A percentile compares a stretch with the other conserved stretches of the same genome.
Conservation (phyloP, 1,140 invertebrate genomes). For the Homalodisca vitripennis region DNA sequence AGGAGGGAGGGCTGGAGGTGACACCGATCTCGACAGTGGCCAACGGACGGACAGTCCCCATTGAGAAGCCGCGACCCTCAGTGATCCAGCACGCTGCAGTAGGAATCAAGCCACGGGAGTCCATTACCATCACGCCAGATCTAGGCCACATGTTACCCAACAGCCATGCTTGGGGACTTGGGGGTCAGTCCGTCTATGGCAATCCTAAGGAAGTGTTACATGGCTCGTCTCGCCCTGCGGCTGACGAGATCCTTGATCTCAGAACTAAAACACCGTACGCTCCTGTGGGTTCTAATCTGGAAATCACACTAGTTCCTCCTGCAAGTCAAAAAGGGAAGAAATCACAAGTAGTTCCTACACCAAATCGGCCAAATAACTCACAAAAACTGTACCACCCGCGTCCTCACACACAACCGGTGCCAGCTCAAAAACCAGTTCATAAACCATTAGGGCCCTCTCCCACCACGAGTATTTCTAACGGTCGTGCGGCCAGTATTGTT, state of each 20-base stretch:
- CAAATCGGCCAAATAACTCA: neutral
- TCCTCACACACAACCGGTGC: neutral
- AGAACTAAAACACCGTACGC: conserved; percentile 42
- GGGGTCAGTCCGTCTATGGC: conserved; percentile 65
- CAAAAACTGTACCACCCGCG: conserved; percentile 18
- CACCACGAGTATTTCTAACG: neutral
- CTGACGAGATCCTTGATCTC: conserved; percentile 45
- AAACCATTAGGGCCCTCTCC: neutral
- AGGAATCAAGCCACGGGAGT: conserved; percentile 44
- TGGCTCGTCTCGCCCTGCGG: conserved; percentile 45
- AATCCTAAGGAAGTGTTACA: conserved; percentile 65
- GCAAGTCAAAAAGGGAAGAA: neutral
- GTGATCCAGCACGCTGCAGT: conserved; percentile 43
- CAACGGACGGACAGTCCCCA: conserved; percentile 9
- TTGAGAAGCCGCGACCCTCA: conserved; percentile 43
- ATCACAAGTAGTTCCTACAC: neutral
- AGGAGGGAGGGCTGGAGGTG: conserved; percentile 69
- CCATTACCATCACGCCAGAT: conserved; percentile 56
- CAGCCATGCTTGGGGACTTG: conserved; percentile 35
- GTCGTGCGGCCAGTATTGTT: neutral
- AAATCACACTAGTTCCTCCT: conserved; percentile 58
- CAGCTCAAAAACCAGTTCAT: neutral
- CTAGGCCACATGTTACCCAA: conserved; percentile 48
- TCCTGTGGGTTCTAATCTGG: conserved; percentile 55
- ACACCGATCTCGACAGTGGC: conserved; percentile 56